These are phyloP conservation scores for Nothocercus julius DNA, from an alignment of 2,113 vertebrate species.

Conservation along the genomic window DNA sequence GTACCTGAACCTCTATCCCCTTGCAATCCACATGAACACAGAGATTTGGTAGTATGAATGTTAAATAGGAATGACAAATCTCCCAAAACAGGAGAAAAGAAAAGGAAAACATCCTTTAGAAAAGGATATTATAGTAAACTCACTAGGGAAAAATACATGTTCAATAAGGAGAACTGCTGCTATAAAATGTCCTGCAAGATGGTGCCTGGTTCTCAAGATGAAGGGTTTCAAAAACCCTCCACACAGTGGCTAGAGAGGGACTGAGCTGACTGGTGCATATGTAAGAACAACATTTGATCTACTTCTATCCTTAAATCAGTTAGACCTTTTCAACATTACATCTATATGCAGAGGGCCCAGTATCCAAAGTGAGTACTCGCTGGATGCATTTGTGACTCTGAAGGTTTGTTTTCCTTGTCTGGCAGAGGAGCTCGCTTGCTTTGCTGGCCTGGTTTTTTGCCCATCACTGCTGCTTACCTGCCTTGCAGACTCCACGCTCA, in stretches of 20 bases:
- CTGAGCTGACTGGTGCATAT: neutral
- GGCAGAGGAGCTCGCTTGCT: neutral
- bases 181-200: neutral
- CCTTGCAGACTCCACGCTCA: neutral
- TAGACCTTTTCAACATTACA: neutral
- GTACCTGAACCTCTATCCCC: neutral
- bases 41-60: neutral
- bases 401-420: neutral
- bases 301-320: neutral
- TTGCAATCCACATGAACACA: neutral
- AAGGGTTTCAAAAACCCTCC: neutral
- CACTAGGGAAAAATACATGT: neutral
- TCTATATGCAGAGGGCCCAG: neutral
- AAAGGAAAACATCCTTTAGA: neutral
- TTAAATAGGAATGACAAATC: neutral
- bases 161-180: neutral
- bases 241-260: neutral
- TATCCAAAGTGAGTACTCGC: neutral
- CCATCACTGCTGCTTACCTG: neutral
- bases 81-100: neutral
- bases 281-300: neutral
- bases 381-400: fast-evolving
- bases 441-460: fast-evolving
- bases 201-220: neutral
- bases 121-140: neutral